These are phyloP conservation scores for Castor canadensis DNA, from an alignment of 2,113 vertebrate genomes.

Conservation along the genomic window DNA sequence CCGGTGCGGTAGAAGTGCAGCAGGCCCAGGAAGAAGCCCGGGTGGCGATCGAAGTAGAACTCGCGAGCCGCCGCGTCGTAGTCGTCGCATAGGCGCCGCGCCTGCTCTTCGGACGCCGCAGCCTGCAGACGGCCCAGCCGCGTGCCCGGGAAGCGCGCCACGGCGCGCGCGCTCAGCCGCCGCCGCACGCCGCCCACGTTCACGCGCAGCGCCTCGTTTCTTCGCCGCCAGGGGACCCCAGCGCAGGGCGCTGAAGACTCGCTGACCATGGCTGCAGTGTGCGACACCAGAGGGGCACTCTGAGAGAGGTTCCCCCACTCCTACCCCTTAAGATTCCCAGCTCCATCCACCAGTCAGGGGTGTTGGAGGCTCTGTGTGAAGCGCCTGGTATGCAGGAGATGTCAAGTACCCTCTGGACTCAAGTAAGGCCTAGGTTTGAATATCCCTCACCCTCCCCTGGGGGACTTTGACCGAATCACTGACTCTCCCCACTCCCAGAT, in stretches of 20 bases:
- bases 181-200: constrained; percentile 95
- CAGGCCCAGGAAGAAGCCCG: constrained; percentile 93
- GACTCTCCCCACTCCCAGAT: neutral
- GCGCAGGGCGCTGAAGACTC: neutral
- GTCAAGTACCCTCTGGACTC: neutral
- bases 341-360: neutral
- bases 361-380: neutral
- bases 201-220: constrained; percentile 91
- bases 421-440: neutral
- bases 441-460: neutral
- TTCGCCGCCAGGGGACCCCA: constrained; percentile 32
- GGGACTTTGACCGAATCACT: neutral
- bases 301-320: neutral
- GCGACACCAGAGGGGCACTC: neutral
- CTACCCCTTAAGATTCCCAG: neutral
- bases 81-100: constrained; percentile 97
- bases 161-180: constrained; percentile 90
- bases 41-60: constrained; percentile 98
- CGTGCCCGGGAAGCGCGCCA: constrained; percentile 95
- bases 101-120: constrained; percentile 94
- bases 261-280: constrained; percentile 32
- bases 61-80: constrained; percentile 93
- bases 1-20: constrained; percentile 98
- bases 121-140: constrained; percentile 94
- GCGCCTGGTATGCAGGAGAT: neutral